A percentile compares a stretch with the other conserved stretches of the same genome.
phyloP scores from a whole-genome alignment of 1,140 invertebrate genomes.

The Penaeus japonicus region DNA sequence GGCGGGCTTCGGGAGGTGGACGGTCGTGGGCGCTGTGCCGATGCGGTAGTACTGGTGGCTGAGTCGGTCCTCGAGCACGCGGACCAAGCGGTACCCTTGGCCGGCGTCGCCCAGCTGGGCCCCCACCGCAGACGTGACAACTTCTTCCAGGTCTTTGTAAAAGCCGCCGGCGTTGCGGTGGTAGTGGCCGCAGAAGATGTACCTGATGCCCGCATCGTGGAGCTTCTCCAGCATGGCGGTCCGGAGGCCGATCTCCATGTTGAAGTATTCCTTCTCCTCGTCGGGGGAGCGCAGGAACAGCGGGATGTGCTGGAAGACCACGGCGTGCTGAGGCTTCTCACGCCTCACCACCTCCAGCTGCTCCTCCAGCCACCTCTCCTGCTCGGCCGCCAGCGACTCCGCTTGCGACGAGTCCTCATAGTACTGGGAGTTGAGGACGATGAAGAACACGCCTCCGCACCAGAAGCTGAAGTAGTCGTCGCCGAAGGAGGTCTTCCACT shows the following conservation, averaged over 20 bases:
- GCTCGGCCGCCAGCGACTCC: constrained; percentile 63
- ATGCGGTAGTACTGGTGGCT: constrained; percentile 19
- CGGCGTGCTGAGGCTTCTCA: constrained; percentile 62
- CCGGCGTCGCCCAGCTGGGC: constrained; percentile 65
- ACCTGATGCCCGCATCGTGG: constrained; percentile 64
- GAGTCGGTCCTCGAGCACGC: constrained; percentile 3
- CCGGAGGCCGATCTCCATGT: constrained; percentile 63
- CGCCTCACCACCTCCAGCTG: constrained; percentile 60
- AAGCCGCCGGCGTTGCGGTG: constrained; percentile 69
- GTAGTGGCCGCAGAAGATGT: constrained; percentile 70
- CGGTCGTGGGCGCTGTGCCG: background rate
- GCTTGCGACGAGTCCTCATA: constrained; percentile 62
- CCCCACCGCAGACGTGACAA: constrained; percentile 70
- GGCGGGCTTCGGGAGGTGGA: background rate
- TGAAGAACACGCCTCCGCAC: constrained; percentile 68
- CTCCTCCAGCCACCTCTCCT: constrained; percentile 66
- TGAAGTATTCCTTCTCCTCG: constrained; percentile 66
- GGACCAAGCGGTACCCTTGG: constrained; percentile 67
- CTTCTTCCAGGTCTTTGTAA: constrained; percentile 66
- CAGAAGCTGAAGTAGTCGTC: constrained; percentile 71
- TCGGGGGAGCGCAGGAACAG: constrained; percentile 66
- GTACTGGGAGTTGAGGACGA: constrained; percentile 70
- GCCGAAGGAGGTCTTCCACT: constrained; percentile 67
- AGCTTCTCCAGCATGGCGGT: constrained; percentile 64
- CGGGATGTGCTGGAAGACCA: constrained; percentile 71